Conservation (phyloP, 2,888 invertebrate genomes). For the Athalia circularis region DNA sequence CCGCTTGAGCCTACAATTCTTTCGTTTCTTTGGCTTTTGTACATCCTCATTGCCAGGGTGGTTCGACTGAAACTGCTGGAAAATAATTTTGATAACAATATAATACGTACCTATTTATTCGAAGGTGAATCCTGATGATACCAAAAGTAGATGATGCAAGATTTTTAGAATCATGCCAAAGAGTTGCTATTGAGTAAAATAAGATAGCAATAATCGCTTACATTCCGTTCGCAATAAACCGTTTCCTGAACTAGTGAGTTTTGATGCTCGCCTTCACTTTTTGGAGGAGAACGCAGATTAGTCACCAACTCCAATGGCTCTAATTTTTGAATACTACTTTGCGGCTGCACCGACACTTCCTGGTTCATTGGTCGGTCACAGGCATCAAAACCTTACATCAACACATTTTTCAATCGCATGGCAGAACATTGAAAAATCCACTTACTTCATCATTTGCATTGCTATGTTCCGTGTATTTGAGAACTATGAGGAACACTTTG, state of each 20-base stretch:
- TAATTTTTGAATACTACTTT: conserved; percentile 48
- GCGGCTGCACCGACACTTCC: neutral
- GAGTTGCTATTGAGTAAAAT: no score
- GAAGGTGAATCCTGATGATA: neutral
- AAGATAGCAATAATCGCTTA: neutral
- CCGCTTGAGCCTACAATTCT: conserved; percentile 54
- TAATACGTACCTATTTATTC: no score
- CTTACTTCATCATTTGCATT: no score
- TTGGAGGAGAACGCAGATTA: conserved; percentile 46
- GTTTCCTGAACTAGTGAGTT: neutral
- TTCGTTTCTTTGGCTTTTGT: conserved; percentile 42
- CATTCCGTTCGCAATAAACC: neutral
- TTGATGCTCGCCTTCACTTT: conserved; percentile 7
- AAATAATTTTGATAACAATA: neutral
- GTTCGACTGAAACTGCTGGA: conserved; percentile 8
- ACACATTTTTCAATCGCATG: neutral
- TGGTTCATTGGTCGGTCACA: neutral
- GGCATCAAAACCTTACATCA: conserved; percentile 13
- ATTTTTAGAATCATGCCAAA: no score
- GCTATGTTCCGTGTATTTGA: no score
- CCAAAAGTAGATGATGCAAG: neutral
- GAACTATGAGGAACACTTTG: no score
- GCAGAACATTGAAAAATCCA: neutral
- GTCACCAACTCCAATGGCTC: conserved; percentile 46
- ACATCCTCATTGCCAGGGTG: conserved; percentile 47